These are phyloP conservation scores for Echiichthys vipera DNA, from an alignment of 2,797 vertebrate genomes.

Conservation along the genomic window DNA sequence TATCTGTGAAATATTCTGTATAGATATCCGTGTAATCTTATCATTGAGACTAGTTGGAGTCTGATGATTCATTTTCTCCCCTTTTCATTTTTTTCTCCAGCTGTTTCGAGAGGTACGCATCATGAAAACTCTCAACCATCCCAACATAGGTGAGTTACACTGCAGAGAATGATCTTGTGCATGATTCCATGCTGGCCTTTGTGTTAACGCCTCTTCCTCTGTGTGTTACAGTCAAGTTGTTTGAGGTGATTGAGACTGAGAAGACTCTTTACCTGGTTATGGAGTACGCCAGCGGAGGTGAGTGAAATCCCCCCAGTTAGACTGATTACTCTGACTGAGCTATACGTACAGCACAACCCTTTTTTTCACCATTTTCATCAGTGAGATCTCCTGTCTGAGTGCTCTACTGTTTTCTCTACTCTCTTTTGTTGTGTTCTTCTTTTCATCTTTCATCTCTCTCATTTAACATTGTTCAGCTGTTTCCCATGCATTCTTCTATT, in stretches of 20 bases:
- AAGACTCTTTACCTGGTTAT: conserved; percentile 95
- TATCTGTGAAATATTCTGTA: background rate
- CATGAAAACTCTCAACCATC: conserved; percentile 95
- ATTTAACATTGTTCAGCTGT: background rate
- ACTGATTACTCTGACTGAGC: background rate
- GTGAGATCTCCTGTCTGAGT: background rate
- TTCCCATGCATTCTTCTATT: conserved; percentile 32
- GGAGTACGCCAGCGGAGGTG: conserved; percentile 95
- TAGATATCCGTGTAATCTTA: background rate
- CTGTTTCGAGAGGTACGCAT: conserved; percentile 95
- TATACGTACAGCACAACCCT: background rate
- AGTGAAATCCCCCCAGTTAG: conserved; percentile 51
- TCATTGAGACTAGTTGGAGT: background rate
- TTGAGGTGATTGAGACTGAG: conserved; percentile 95
- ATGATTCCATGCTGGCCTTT: background rate
- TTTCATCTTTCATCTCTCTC: background rate
- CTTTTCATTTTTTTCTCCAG: conserved; percentile 64
- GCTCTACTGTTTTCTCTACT: background rate
- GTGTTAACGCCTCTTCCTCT: conserved; percentile 13
- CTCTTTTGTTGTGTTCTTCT: background rate
- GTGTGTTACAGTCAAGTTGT: conserved; percentile 88
- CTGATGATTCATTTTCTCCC: background rate
- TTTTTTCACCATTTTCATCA: background rate
- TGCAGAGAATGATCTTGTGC: background rate
- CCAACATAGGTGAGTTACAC: conserved; percentile 91